Conservation (phyloP, 2,113 vertebrate species). For the Sorex fumeus region DNA sequence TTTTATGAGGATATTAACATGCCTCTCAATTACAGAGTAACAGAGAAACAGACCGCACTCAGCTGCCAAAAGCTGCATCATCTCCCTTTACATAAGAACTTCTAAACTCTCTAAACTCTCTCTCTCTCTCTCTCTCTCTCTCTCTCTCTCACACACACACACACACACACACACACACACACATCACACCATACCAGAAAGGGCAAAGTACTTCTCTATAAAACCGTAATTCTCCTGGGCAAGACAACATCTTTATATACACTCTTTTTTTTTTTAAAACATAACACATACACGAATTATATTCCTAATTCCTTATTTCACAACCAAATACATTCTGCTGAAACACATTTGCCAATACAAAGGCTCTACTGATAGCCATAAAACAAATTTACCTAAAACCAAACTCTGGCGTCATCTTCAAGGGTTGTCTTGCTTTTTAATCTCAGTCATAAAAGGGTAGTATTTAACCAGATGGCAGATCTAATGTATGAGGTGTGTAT, state of each 20-base stretch:
- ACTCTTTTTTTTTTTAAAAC: slow-evolving; percentile 15
- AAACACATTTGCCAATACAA: slow-evolving; percentile 18
- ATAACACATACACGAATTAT: not conserved
- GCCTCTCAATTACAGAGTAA: slow-evolving; percentile 76
- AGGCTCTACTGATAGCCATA: slow-evolving; percentile 35
- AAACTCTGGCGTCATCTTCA: slow-evolving; percentile 17
- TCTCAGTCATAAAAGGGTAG: slow-evolving; percentile 15
- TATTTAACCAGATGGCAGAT: slow-evolving; percentile 46
- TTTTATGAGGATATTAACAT: slow-evolving; percentile 56
- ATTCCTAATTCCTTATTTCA: slow-evolving; percentile 47
- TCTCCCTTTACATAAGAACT: slow-evolving; percentile 64
- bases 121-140: not conserved
- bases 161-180: too few species aligned
- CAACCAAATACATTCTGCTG: slow-evolving; percentile 51
- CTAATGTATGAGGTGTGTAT: not conserved
- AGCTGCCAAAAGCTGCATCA: slow-evolving; percentile 50
- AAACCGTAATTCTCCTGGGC: not conserved
- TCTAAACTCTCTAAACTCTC: too few species aligned
- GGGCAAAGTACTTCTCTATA: not conserved
- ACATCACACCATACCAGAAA: not conserved
- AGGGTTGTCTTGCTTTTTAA: slow-evolving; percentile 38
- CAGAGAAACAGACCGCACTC: slow-evolving; percentile 68
- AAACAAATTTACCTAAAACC: slow-evolving; percentile 27
- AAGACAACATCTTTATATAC: slow-evolving; percentile 51
- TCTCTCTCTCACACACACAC: too few species aligned